Percentiles rank a stretch among this genome's conserved stretches.
Conservation (phyloP, 2,888 invertebrate genomes). For the Diplolepis rosae region DNA sequence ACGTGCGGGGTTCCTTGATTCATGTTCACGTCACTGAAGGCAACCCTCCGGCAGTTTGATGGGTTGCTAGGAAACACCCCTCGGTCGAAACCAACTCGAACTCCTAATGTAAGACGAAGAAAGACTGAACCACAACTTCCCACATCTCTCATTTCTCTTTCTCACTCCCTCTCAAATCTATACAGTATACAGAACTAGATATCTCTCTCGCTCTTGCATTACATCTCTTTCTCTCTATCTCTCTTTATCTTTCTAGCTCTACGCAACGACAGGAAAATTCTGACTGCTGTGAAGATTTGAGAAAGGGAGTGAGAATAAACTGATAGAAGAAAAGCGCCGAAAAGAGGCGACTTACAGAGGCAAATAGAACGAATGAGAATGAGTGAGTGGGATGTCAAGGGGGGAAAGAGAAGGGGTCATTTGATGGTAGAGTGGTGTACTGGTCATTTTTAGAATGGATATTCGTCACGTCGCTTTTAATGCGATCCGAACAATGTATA, state of each 20-base stretch:
- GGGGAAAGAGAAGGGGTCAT: neutral
- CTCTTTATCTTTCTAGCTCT: neutral
- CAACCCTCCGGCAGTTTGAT: slow-evolving; percentile 66
- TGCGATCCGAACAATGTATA: neutral
- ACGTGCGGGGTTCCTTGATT: slow-evolving; percentile 40
- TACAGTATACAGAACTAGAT: neutral
- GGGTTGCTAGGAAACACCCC: slow-evolving; percentile 72
- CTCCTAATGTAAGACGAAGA: slow-evolving; percentile 51
- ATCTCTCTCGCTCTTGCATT: neutral
- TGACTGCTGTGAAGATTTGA: neutral
- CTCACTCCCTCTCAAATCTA: neutral
- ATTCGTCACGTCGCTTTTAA: slow-evolving; percentile 1
- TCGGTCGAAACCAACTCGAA: slow-evolving; percentile 61
- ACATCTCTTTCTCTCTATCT: neutral
- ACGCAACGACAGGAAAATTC: neutral
- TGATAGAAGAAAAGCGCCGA: neutral
- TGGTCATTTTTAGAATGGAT: neutral
- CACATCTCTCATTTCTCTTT: slow-evolving; percentile 49
- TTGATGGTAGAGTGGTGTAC: neutral
- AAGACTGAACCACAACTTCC: slow-evolving; percentile 48
- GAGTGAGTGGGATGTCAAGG: too few relatives aligned
- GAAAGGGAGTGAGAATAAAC: neutral
- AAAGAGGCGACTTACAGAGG: neutral
- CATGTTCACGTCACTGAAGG: slow-evolving; percentile 59
- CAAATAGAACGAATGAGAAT: neutral